A percentile compares a stretch with the other conserved stretches of the same genome.
phyloP scores from a whole-genome alignment of 1,140 invertebrate genomes.

The Phymorhynchus buccinoides region DNA sequence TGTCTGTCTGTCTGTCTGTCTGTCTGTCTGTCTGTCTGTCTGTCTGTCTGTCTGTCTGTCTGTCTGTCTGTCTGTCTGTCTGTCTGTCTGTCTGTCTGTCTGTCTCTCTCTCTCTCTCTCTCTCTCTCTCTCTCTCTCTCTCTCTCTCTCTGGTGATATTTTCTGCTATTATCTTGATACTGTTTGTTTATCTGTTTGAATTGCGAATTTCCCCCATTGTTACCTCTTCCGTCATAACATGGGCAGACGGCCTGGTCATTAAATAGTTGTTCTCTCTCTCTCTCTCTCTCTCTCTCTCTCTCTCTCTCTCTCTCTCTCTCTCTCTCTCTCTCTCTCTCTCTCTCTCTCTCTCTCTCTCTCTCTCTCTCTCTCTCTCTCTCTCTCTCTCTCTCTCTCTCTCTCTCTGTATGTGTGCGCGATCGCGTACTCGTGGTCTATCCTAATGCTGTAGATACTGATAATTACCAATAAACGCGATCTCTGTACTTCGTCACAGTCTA shows the following conservation, averaged over 20 bases:
- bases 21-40: neutral
- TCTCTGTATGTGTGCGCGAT: neutral
- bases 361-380: neutral
- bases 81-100: neutral
- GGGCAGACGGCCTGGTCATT: too few relatives aligned
- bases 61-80: neutral
- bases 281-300: neutral
- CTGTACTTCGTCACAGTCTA: too few relatives aligned
- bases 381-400: neutral
- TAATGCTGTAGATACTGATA: too few relatives aligned
- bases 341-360: neutral
- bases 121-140: neutral
- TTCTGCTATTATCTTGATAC: too few relatives aligned
- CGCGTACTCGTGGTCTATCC: too few relatives aligned
- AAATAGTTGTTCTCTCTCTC: neutral
- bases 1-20: neutral
- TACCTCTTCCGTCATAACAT: constrained; percentile 3
- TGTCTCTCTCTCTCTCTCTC: neutral
- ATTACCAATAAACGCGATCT: too few relatives aligned
- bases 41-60: neutral
- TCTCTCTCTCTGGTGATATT: neutral
- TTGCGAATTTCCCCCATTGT: too few relatives aligned
- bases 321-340: neutral
- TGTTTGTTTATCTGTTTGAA: neutral
- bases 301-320: neutral